phyloP scores from a whole-genome alignment of 2,113 vertebrate species.

The Phainopepla nitens region DNA sequence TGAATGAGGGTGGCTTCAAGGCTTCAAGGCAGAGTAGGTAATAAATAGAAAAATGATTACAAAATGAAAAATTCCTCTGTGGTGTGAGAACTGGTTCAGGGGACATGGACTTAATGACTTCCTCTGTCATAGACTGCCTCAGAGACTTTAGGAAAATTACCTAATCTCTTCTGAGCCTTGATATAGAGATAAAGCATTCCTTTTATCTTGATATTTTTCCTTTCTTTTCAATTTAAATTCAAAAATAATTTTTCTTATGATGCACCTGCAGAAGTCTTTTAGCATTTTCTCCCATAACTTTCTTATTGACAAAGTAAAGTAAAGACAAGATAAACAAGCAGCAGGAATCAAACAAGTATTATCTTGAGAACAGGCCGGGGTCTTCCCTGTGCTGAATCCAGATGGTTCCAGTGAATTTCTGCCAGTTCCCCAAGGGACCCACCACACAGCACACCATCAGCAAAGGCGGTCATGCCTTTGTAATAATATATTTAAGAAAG shows the following conservation, averaged over 20 bases:
- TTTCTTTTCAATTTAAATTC: background rate
- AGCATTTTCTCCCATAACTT: background rate
- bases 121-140: slow-evolving; percentile 17
- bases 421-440: background rate
- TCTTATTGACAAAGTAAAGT: background rate
- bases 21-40: slow-evolving; percentile 28
- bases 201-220: background rate
- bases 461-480: background rate
- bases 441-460: background rate
- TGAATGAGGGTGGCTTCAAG: slow-evolving; percentile 5
- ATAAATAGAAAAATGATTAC: slow-evolving; percentile 47
- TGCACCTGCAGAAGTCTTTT: background rate
- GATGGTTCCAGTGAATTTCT: background rate
- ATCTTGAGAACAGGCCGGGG: background rate
- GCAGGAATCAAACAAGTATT: background rate
- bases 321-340: background rate
- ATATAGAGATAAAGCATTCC: background rate
- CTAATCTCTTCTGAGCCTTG: slow-evolving; percentile 4
- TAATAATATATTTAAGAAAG: background rate
- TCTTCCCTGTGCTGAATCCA: background rate
- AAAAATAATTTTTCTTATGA: background rate
- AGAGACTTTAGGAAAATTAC: slow-evolving; percentile 20
- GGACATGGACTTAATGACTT: slow-evolving; percentile 8
- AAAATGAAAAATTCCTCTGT: slow-evolving; percentile 29
- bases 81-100: background rate